Evolutionary conservation across 2,888 invertebrate genomes (phyloP).

Genomic region (Brachypalpus laphriformis): DNA sequence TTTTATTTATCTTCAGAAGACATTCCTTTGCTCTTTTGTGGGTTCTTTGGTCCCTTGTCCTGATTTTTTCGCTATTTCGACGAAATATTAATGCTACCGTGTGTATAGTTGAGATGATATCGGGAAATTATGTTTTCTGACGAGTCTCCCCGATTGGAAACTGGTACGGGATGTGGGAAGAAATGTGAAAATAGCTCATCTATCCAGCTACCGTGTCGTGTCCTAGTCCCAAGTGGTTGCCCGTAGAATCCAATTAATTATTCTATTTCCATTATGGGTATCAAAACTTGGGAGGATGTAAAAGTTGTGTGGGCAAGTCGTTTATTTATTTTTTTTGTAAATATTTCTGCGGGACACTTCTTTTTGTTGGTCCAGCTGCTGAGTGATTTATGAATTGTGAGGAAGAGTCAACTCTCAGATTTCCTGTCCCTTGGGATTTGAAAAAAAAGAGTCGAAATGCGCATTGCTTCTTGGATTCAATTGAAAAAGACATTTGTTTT

Average conservation of each 20-base stretch:
- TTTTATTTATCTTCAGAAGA: slow-evolving; percentile 14
- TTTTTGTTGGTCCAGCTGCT: slow-evolving; percentile 44
- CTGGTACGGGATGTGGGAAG: background rate
- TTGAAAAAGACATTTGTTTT: no score
- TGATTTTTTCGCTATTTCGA: slow-evolving; percentile 52
- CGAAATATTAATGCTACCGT: background rate
- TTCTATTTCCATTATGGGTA: slow-evolving; percentile 46
- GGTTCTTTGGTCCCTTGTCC: slow-evolving; percentile 69
- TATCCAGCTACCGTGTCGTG: background rate
- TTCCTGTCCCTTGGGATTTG: slow-evolving; percentile 9
- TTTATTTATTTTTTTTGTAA: slow-evolving; percentile 54
- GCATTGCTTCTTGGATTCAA: no score
- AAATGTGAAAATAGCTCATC: slow-evolving; percentile 1
- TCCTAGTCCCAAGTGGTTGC: slow-evolving; percentile 28
- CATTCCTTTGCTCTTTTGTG: slow-evolving; percentile 49
- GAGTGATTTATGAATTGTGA: slow-evolving; percentile 36
- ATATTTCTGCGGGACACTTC: slow-evolving; percentile 45
- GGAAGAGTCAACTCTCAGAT: slow-evolving; percentile 11
- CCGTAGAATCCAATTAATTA: slow-evolving; percentile 64
- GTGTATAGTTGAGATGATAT: background rate
- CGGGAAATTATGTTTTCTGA: slow-evolving; percentile 28
- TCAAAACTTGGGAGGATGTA: slow-evolving; percentile 19
- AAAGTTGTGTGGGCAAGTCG: slow-evolving; percentile 33
- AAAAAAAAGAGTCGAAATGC: slow-evolving; percentile 5
- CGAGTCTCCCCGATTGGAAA: background rate